Evolutionary conservation across 92 coral and sea anemone species (phyloP).

Genomic region (Paramuricea clavata): DNA sequence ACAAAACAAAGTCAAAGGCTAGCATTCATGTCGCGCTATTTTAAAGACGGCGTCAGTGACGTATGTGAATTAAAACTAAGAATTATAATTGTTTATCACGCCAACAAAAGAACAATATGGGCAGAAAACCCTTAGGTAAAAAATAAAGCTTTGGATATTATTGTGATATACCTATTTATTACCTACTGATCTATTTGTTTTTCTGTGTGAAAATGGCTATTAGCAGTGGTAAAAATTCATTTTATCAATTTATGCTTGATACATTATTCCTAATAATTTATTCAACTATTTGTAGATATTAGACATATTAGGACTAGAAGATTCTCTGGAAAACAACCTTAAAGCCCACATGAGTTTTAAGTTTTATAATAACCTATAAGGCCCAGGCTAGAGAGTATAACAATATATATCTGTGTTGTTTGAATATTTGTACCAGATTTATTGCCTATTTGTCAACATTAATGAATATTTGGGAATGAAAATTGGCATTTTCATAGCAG

Average conservation of each 20-base stretch:
- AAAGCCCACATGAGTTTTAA: too few relatives aligned
- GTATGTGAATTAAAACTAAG: neutral
- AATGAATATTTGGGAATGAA: neutral
- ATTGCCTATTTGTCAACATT: neutral
- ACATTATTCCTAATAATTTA: neutral
- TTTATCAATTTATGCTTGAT: neutral
- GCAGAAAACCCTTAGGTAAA: neutral
- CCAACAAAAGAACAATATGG: neutral
- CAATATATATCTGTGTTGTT: too few relatives aligned
- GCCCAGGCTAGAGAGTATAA: neutral
- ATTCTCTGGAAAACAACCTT: too few relatives aligned
- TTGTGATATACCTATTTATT: neutral
- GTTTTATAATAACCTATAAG: too few relatives aligned
- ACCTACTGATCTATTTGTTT: neutral
- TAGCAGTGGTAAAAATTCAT: neutral
- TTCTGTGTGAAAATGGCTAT: neutral
- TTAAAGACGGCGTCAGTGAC: neutral
- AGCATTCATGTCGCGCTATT: neutral
- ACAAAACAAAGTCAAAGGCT: slow-evolving; percentile 9
- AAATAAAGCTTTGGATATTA: neutral
- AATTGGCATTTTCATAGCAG: neutral
- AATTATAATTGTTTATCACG: neutral
- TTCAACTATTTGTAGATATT: neutral
- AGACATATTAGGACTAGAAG: neutral
- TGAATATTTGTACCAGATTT: neutral